Conservation (phyloP, 1,140 invertebrate species). For the Drosophila albomicans region DNA sequence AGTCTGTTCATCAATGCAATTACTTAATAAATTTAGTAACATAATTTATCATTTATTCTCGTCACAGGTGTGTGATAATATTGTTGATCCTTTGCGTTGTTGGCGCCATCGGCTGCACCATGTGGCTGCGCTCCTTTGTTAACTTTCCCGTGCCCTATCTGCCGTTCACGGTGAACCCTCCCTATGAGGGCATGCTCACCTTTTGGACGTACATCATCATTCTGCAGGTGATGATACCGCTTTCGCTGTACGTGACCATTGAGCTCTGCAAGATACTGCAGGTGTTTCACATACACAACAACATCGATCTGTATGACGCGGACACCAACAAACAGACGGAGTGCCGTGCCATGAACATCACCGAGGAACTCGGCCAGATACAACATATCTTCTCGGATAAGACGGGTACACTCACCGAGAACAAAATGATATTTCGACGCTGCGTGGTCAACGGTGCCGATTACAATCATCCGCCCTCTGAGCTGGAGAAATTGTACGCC, state of each 20-base stretch:
- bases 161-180: conserved; percentile 87
- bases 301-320: conserved; percentile 93
- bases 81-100: conserved; percentile 95
- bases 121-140: conserved; percentile 91
- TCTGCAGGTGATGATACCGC: conserved; percentile 98
- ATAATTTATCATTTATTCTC: background rate
- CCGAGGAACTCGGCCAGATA: conserved; percentile 98
- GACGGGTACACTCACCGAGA: conserved; percentile 98
- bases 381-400: conserved; percentile 99
- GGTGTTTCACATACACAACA: conserved; percentile 97
- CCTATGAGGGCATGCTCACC: conserved; percentile 93
- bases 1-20: too few relatives aligned
- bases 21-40: too few relatives aligned
- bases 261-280: conserved; percentile 98
- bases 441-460: conserved; percentile 96
- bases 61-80: conserved; percentile 92
- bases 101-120: conserved; percentile 94
- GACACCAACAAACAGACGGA: conserved; percentile 94
- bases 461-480: conserved; percentile 92
- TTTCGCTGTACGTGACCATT: conserved; percentile 98
- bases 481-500: conserved; percentile 85
- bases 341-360: conserved; percentile 98
- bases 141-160: conserved; percentile 85
- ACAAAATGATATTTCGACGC: conserved; percentile 97
- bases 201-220: conserved; percentile 99